Conservation (phyloP, 2,888 invertebrate genomes). For the Dyspetes luteomarginatus region DNA sequence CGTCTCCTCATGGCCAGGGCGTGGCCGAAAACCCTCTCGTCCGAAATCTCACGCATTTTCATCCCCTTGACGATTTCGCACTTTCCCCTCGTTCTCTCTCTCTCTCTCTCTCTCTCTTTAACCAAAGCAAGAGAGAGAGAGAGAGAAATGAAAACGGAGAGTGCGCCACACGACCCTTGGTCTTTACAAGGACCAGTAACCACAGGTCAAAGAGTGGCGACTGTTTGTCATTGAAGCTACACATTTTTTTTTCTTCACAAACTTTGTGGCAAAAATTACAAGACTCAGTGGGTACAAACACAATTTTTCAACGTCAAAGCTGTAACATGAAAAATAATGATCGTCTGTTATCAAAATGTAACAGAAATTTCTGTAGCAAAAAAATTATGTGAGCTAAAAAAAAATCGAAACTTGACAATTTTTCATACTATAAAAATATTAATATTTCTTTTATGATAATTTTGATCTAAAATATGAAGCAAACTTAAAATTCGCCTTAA, state of each 20-base stretch:
- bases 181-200: slow-evolving; percentile 30
- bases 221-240: neutral
- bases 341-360: neutral
- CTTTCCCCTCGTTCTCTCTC: slow-evolving; percentile 33
- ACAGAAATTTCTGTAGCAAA: neutral
- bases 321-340: neutral
- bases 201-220: slow-evolving; percentile 27
- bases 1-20: slow-evolving; percentile 77
- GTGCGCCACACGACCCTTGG: slow-evolving; percentile 40
- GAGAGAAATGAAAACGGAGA: neutral
- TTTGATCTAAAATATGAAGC: no score
- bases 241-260: slow-evolving; percentile 8
- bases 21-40: slow-evolving; percentile 73
- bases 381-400: neutral
- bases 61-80: slow-evolving; percentile 55
- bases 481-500: no score
- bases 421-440: neutral
- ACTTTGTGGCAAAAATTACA: neutral
- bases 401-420: neutral
- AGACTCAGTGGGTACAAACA: neutral
- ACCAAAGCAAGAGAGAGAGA: neutral
- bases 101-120: slow-evolving; percentile 9
- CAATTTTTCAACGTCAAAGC: neutral
- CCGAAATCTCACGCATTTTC: slow-evolving; percentile 71
- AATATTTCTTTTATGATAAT: no score